Percentiles rank a stretch among this genome's conserved stretches.
Conservation (phyloP, 2,113 vertebrate genomes). For the Esox niger region DNA sequence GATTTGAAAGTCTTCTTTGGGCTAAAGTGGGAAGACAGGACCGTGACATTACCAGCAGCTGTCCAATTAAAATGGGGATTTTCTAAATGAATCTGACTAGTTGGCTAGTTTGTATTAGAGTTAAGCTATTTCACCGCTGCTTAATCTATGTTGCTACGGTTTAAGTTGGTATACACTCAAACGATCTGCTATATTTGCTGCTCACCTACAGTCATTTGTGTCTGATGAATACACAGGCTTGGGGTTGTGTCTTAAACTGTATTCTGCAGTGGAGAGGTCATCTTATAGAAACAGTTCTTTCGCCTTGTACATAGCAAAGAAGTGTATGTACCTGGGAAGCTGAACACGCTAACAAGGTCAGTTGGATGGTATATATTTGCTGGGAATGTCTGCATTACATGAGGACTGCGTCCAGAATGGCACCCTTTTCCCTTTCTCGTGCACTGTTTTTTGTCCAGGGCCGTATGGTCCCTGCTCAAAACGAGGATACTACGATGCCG, state of each 20-base stretch:
- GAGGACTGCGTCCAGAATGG: neutral
- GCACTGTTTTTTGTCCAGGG: too few relatives aligned
- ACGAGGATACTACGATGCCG: too few relatives aligned
- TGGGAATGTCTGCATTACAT: constrained; percentile 23
- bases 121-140: too few relatives aligned
- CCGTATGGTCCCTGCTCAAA: too few relatives aligned
- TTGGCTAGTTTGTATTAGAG: too few relatives aligned
- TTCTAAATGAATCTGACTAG: constrained; percentile 41
- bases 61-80: constrained; percentile 65
- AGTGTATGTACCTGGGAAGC: neutral
- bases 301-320: neutral
- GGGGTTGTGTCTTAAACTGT: neutral
- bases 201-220: neutral
- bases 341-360: constrained; percentile 29
- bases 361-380: constrained; percentile 7
- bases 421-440: neutral
- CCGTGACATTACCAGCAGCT: constrained; percentile 54
- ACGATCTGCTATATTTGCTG: neutral
- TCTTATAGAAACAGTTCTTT: neutral
- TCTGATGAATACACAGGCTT: too few relatives aligned
- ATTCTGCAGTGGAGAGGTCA: neutral
- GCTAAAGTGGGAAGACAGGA: constrained; percentile 49
- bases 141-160: too few relatives aligned
- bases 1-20: constrained; percentile 47
- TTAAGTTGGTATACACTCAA: too few relatives aligned